phyloP scores from a whole-genome alignment of 1,140 invertebrate species.

The Bombus confusus region DNA sequence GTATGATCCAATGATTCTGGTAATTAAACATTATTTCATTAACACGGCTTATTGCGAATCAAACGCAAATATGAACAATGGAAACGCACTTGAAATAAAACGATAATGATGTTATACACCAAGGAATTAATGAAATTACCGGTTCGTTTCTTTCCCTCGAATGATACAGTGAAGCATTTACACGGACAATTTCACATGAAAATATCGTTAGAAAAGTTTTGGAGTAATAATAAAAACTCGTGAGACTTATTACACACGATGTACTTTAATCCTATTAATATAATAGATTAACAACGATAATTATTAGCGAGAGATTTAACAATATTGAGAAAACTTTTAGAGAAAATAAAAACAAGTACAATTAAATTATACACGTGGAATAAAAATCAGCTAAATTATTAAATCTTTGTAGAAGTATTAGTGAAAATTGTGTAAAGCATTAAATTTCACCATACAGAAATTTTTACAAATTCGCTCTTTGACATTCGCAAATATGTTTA shows the following conservation, averaged over 20 bases:
- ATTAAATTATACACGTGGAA: no score
- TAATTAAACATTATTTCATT: constrained; percentile 45
- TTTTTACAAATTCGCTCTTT: not conserved
- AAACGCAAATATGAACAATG: constrained; percentile 12
- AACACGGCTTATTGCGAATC: not conserved
- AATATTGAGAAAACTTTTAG: no score
- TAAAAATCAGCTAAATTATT: no score
- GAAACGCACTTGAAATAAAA: constrained; percentile 9
- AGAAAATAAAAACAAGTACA: no score
- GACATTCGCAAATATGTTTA: not conserved
- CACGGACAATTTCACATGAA: not conserved
- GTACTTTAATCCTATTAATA: no score
- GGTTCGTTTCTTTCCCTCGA: not conserved
- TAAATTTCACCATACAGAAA: not conserved
- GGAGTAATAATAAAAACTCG: not conserved
- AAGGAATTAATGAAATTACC: not conserved
- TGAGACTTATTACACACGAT: no score
- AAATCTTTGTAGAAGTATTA: no score
- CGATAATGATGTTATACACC: not conserved
- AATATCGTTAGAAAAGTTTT: not conserved
- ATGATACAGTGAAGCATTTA: not conserved
- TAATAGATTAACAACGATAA: no score
- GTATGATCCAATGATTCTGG: not conserved
- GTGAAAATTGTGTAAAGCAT: no score
- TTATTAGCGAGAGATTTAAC: no score